A percentile compares a stretch with the other conserved stretches of the same genome.
phyloP scores from a whole-genome alignment of 2,113 vertebrate genomes.

The Otocyon megalotis region DNA sequence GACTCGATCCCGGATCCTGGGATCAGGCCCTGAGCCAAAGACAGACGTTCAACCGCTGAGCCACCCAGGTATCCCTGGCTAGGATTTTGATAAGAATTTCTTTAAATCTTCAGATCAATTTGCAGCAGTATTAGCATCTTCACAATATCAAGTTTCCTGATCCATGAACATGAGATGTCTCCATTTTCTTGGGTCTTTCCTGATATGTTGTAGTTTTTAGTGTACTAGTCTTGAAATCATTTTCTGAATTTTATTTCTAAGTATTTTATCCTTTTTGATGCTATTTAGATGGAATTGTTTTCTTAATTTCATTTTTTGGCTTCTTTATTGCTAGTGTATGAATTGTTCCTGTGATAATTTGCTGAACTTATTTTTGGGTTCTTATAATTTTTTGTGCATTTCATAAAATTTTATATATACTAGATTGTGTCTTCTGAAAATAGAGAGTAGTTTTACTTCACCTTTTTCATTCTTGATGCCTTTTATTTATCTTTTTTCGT shows the following conservation, averaged over 20 bases:
- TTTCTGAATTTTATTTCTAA: background rate
- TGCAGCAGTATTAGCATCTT: background rate
- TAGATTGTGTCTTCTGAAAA: background rate
- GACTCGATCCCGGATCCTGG: too few relatives aligned
- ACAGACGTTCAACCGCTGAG: too few relatives aligned
- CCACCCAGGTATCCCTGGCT: background rate
- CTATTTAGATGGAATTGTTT: background rate
- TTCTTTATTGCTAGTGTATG: background rate
- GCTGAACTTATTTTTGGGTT: background rate
- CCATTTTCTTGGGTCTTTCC: background rate
- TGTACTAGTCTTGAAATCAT: background rate
- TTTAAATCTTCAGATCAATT: background rate
- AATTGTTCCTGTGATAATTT: background rate
- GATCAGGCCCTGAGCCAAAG: too few relatives aligned
- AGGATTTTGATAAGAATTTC: background rate
- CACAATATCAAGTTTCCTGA: background rate
- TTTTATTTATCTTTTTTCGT: background rate
- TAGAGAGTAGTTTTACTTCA: background rate
- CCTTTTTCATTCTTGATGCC: background rate
- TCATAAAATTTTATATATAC: background rate
- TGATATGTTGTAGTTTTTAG: background rate
- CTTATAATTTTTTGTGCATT: background rate
- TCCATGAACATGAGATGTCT: background rate
- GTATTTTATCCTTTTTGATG: background rate
- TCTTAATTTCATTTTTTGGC: background rate